Base-by-base conservation (phyloP, 2,797 vertebrate genomes). In the Sebastes melanostomus region DNA sequence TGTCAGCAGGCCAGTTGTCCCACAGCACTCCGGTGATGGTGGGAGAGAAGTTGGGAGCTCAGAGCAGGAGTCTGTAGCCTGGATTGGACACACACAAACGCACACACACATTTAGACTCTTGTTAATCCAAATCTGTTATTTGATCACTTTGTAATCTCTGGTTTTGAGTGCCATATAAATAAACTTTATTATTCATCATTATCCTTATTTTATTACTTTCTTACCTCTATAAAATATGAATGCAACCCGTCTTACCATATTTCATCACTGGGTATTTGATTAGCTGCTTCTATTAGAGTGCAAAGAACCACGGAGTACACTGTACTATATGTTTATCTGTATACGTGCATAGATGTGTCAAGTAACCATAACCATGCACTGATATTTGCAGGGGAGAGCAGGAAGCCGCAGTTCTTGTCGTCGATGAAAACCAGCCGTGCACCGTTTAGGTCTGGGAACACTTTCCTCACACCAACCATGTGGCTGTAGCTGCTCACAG, bases 401-500 rank as follows among this genome's bases (percentile, higher is more conserved):
- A 99, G 93, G 94, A 98, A 99, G 84, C 98, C 98, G 25, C 97
- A 94, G 36, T 97, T 97, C 94, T 98, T 98, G 87, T 99, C 97
- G 86, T 99, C 98, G 70, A 98, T 98, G 89, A 99, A 97, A 92
- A 97, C 95, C 83, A 99, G 84, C 79, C 89, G 95, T 9, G 97
- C 97, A 77, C 98, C 98, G 73, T 93, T 97, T 66, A 96, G 93
- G 89, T 99, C 97, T 29, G 98, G 98, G 89, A 98, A 98, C 81
- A 99, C 94, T 92, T 97, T 99, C 81, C 96, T 97, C 79, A 99
- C 95, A 0, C 97, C 93, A 58, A 98, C 97, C n/a, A 95, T 56
- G 92, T 99, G 98, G 24, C 93, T 96, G 92, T 97, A 98, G 75
- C 66, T 97, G 94, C 94, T 97, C 79, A 99, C 94, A 34, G 95